Evolutionary conservation across 30 jellyfish, hydroid and myxozoan genomes (phyloP).

Genomic region (Hydra vulgaris): DNA sequence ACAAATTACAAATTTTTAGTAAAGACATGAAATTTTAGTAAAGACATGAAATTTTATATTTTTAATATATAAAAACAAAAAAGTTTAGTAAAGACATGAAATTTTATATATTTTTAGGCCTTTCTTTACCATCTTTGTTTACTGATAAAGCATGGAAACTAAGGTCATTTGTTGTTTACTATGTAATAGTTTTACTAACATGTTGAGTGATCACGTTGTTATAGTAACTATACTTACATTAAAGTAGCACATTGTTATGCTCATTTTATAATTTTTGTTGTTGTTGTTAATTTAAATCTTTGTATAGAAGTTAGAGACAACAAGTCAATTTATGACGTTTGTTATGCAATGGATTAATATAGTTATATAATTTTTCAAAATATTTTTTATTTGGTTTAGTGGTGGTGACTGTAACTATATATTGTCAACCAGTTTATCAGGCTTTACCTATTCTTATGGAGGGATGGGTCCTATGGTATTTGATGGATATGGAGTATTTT

Average conservation of each 20-base stretch:
- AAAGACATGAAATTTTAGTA: too few species aligned
- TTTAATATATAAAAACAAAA: too few species aligned
- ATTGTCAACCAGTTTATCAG: constrained; percentile 72
- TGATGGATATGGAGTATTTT: constrained; percentile 83
- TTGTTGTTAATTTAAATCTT: background rate
- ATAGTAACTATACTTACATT: too few species aligned
- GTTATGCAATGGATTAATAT: background rate
- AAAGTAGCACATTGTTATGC: too few species aligned
- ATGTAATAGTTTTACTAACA: background rate
- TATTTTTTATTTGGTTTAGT: constrained; percentile 6
- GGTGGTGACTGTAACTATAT: constrained; percentile 85
- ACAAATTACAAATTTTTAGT: too few species aligned
- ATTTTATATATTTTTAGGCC: constrained; percentile 30
- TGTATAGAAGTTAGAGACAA: background rate
- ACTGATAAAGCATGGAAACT: constrained; percentile 63
- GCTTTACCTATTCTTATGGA: constrained; percentile 45
- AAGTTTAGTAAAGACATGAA: too few species aligned
- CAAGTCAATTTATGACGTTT: background rate
- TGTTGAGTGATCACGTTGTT: background rate
- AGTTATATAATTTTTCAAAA: background rate
- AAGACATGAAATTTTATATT: too few species aligned
- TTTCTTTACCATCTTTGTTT: constrained; percentile 48
- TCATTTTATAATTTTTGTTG: too few species aligned
- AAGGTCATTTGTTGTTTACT: constrained; percentile 25
- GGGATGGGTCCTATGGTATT: constrained; percentile 70